A percentile compares a stretch with the other conserved stretches of the same genome.
Conservation (phyloP, 2,797 vertebrate species). For the Betta splendens region DNA sequence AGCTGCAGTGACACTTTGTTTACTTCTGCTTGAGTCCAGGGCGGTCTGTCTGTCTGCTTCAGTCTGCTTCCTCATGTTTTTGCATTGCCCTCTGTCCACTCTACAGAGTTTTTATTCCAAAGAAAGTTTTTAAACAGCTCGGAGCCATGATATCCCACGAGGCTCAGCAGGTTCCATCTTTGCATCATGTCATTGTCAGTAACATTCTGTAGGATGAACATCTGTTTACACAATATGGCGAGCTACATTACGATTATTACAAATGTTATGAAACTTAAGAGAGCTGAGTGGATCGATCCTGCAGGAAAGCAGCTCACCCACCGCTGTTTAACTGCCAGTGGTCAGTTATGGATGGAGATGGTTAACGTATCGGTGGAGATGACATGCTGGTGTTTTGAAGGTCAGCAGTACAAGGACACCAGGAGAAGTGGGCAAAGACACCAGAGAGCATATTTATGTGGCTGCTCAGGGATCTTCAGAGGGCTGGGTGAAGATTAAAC, state of each 20-base stretch:
- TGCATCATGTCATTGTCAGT: conserved; percentile 19
- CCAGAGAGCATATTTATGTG: conserved; percentile 41
- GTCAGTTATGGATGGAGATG: no score
- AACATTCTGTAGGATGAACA: conserved; percentile 29
- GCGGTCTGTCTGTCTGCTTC: neutral
- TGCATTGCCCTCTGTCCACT: neutral
- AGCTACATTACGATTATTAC: conserved; percentile 47
- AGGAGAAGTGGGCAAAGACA: conserved; percentile 21
- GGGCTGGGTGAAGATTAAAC: conserved; percentile 47
- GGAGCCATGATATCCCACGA: conserved; percentile 31
- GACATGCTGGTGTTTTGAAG: conserved; percentile 41
- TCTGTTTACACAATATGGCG: conserved; percentile 46
- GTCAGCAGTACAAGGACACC: conserved; percentile 38
- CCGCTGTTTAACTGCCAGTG: no score
- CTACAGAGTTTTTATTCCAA: conserved; percentile 6
- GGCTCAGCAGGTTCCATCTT: conserved; percentile 27
- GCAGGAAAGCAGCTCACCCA: conserved; percentile 53
- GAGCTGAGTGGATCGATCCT: conserved; percentile 43
- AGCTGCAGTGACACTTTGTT: conserved; percentile 27
- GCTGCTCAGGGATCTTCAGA: conserved; percentile 40
- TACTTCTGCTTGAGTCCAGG: conserved; percentile 23
- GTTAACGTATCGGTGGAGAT: conserved; percentile 49
- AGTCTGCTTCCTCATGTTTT: neutral
- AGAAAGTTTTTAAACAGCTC: conserved; percentile 52
- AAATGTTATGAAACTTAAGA: conserved; percentile 40